Percentiles rank a stretch among this genome's conserved stretches.
Conservation (phyloP, 1,140 invertebrate genomes). For the Macrosteles quadrilineatus region DNA sequence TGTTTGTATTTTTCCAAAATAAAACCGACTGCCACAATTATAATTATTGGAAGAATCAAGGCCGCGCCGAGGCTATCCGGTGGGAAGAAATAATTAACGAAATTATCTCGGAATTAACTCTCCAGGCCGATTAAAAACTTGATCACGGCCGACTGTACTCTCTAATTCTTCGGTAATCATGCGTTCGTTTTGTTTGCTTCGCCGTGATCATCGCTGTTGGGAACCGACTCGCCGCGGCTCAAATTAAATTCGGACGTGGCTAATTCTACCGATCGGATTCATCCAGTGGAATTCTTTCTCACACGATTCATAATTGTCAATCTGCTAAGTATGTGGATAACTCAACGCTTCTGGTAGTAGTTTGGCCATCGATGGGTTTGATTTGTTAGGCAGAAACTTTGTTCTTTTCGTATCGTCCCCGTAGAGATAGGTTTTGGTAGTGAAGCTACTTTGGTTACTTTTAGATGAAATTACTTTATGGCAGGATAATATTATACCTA, state of each 20-base stretch:
- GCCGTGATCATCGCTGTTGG: neutral
- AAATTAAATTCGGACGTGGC: conserved; percentile 24
- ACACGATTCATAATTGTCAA: too few species aligned
- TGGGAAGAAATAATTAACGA: conserved; percentile 28
- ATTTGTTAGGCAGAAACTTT: too few species aligned
- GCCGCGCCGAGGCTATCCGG: conserved; percentile 8
- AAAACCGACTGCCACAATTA: conserved; percentile 11
- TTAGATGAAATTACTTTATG: too few species aligned
- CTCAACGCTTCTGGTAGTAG: too few species aligned
- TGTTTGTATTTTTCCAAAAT: conserved; percentile 18
- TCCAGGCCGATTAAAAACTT: conserved; percentile 23
- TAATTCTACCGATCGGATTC: neutral
- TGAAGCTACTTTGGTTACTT: too few species aligned
- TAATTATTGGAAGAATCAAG: conserved; percentile 27
- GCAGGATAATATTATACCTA: too few species aligned
- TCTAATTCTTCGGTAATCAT: conserved; percentile 26
- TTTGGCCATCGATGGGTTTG: too few species aligned
- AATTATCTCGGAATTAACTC: conserved; percentile 30
- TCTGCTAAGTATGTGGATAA: too few species aligned
- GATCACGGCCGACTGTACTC: conserved; percentile 19
- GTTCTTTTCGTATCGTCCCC: too few species aligned
- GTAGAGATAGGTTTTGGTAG: too few species aligned
- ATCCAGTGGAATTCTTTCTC: too few species aligned
- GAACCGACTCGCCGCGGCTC: conserved; percentile 4
- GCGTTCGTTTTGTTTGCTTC: conserved; percentile 11